These are phyloP conservation scores for Ciconia boyciana DNA, from an alignment of 2,113 vertebrate genomes.

Conservation along the genomic window DNA sequence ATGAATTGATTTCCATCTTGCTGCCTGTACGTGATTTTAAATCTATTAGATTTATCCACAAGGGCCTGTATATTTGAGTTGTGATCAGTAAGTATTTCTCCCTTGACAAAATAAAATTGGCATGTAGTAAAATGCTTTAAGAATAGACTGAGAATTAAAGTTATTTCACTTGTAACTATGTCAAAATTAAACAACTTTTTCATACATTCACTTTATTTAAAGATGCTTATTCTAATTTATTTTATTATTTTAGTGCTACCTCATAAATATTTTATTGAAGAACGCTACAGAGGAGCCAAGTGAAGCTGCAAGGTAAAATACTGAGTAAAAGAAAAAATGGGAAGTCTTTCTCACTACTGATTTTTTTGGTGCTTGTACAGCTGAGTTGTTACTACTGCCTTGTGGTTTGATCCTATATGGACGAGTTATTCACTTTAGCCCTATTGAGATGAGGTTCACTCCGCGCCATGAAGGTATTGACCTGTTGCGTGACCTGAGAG, in stretches of 20 bases:
- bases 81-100: background rate
- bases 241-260: constrained; percentile 82
- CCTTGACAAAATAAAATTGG: background rate
- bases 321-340: background rate
- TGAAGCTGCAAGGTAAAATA: constrained; percentile 90
- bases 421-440: background rate
- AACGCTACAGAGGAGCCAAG: constrained; percentile 89
- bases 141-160: background rate
- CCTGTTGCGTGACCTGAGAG: background rate
- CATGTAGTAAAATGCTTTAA: background rate
- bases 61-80: background rate
- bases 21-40: background rate
- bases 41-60: background rate
- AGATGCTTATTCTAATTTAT: constrained; percentile 40
- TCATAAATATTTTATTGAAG: constrained; percentile 89
- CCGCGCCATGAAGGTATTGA: background rate
- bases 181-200: background rate
- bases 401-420: background rate
- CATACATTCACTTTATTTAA: background rate
- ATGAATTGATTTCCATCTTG: background rate
- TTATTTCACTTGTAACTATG: background rate
- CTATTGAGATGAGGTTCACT: background rate
- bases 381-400: background rate
- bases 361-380: background rate
- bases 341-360: background rate